These are phyloP conservation scores for Cygnus atratus DNA, from an alignment of 2,113 vertebrate species.

Conservation along the genomic window DNA sequence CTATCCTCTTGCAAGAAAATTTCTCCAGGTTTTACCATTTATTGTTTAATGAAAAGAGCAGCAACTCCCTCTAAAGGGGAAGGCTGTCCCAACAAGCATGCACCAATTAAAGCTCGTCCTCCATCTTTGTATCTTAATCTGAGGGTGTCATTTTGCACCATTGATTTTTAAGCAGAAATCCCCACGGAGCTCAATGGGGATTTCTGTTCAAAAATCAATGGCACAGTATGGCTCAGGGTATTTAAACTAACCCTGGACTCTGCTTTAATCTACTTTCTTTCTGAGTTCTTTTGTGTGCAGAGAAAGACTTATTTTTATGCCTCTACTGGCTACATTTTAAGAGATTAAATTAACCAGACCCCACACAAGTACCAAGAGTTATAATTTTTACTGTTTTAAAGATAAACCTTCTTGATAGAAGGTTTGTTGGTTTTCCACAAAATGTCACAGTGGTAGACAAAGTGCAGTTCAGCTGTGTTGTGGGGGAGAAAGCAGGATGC, in stretches of 20 bases:
- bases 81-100: not conserved
- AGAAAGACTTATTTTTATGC: not conserved
- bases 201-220: constrained; percentile 49
- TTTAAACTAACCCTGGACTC: not conserved
- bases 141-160: constrained; percentile 6
- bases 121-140: constrained; percentile 44
- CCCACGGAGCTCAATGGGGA: not conserved
- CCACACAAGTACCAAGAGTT: not conserved
- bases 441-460: constrained; percentile 23
- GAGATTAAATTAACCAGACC: constrained; percentile 7
- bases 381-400: constrained; percentile 44
- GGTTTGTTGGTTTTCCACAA: constrained; percentile 12
- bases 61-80: constrained; percentile 42
- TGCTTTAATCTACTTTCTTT: not conserved
- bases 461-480: constrained; percentile 51
- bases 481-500: constrained; percentile 46
- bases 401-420: constrained; percentile 2
- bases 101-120: not conserved
- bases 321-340: not conserved
- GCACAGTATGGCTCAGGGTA: not conserved
- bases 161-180: constrained; percentile 49
- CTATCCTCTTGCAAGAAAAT: not conserved
- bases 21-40: not conserved
- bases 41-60: constrained; percentile 19
- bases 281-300: not conserved